Percentiles rank a stretch among this genome's conserved stretches.
Conservation (phyloP, 2,113 vertebrate genomes). For the Hiodon alosoides region DNA sequence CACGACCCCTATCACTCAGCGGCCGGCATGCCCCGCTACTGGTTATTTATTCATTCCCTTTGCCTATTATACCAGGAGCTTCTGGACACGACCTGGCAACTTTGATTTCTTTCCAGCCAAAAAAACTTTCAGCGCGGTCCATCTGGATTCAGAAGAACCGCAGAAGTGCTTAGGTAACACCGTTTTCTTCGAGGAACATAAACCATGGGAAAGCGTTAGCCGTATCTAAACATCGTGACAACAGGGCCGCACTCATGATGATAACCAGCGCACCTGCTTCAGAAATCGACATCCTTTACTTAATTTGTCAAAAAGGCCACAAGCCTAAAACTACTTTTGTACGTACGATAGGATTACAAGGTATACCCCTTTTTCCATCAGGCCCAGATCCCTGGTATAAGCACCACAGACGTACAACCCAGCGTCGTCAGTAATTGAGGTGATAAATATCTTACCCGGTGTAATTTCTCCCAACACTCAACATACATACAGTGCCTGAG, state of each 20-base stretch:
- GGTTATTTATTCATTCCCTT: conserved; percentile 17
- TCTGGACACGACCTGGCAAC: neutral
- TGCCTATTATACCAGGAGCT: neutral
- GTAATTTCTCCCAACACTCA: neutral
- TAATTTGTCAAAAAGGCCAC: neutral
- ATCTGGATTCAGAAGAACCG: neutral
- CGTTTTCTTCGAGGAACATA: neutral
- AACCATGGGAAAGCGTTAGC: neutral
- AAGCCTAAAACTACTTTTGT: neutral
- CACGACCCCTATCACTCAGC: conserved; percentile 6
- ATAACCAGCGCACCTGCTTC: neutral
- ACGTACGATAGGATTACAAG: neutral
- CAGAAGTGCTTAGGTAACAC: neutral
- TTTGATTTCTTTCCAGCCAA: neutral
- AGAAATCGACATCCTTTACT: neutral
- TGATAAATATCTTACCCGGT: conserved; percentile 14
- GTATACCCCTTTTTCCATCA: neutral
- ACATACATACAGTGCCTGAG: neutral
- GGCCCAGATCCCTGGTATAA: neutral
- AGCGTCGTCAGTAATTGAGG: neutral
- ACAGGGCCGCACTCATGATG: neutral
- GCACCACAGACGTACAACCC: neutral
- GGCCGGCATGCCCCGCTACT: neutral
- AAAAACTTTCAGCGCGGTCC: neutral
- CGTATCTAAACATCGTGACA: neutral